Conservation (phyloP, 92 coral and sea anemone species). For the Pocillopora meandrina region DNA sequence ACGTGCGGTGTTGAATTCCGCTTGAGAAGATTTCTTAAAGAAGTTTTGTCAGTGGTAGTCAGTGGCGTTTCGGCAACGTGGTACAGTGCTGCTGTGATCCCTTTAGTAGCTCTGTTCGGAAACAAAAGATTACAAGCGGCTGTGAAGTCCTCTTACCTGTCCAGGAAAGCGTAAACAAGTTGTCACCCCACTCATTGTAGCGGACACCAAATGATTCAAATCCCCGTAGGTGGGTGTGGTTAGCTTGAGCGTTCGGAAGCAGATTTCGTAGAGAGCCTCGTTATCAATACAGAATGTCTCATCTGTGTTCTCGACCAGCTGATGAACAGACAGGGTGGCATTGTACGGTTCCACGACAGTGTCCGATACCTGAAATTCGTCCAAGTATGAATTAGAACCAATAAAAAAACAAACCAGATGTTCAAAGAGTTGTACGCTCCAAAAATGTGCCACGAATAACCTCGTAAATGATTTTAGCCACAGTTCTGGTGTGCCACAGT, state of each 20-base stretch:
- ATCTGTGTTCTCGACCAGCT: conserved; percentile 93
- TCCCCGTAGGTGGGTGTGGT: conserved; percentile 95
- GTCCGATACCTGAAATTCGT: conserved; percentile 68
- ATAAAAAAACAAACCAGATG: neutral
- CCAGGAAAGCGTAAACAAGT: conserved; percentile 95
- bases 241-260: conserved; percentile 88
- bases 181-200: conserved; percentile 93
- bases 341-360: conserved; percentile 94
- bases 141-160: conserved; percentile 52
- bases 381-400: neutral
- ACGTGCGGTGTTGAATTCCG: too few relatives aligned
- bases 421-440: neutral
- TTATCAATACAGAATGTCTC: conserved; percentile 91
- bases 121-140: neutral
- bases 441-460: neutral
- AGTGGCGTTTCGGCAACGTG: neutral
- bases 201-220: conserved; percentile 89
- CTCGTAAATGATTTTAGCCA: too few relatives aligned
- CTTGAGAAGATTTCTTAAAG: too few relatives aligned
- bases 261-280: conserved; percentile 95
- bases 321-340: conserved; percentile 95
- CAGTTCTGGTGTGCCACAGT: too few relatives aligned
- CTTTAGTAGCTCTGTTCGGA: neutral
- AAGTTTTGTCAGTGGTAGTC: too few relatives aligned
- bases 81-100: neutral